Percentiles rank a stretch among this genome's conserved stretches.
These are phyloP conservation scores for Tyrannus savana DNA, from an alignment of 2,113 vertebrate species.

Conservation along the genomic window DNA sequence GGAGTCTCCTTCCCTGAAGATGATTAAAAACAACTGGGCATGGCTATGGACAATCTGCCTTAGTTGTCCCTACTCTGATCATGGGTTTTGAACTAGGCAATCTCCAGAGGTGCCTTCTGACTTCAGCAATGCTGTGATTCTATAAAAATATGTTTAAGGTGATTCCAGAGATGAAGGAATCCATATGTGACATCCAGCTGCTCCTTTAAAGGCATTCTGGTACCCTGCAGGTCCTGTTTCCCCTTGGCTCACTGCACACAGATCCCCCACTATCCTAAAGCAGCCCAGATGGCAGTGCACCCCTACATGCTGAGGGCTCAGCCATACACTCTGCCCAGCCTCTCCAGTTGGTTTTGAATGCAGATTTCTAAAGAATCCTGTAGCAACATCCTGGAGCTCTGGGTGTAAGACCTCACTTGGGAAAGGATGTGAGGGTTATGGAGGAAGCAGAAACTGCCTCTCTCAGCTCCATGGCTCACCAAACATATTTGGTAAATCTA, in stretches of 20 bases:
- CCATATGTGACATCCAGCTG: background rate
- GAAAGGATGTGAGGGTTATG: background rate
- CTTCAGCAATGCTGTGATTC: background rate
- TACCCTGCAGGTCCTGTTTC: background rate
- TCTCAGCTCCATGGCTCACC: background rate
- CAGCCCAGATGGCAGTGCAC: background rate
- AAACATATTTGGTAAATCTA: background rate
- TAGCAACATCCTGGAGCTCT: background rate
- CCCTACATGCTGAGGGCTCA: background rate
- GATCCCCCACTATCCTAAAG: background rate
- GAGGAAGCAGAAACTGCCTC: background rate
- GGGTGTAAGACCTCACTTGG: background rate
- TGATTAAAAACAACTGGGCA: background rate
- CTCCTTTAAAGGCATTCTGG: background rate
- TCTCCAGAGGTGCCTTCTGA: background rate
- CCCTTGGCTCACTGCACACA: background rate
- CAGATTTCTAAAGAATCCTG: background rate
- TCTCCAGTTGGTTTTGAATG: background rate
- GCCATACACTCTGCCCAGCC: background rate
- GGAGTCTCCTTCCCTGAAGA: background rate
- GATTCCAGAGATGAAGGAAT: background rate
- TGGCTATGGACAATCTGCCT: background rate
- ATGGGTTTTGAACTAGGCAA: fast-evolving
- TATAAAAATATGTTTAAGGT: background rate
- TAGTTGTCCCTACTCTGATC: background rate